phyloP scores from a whole-genome alignment of 2,113 vertebrate species.

The Chaetodon trifascialis region DNA sequence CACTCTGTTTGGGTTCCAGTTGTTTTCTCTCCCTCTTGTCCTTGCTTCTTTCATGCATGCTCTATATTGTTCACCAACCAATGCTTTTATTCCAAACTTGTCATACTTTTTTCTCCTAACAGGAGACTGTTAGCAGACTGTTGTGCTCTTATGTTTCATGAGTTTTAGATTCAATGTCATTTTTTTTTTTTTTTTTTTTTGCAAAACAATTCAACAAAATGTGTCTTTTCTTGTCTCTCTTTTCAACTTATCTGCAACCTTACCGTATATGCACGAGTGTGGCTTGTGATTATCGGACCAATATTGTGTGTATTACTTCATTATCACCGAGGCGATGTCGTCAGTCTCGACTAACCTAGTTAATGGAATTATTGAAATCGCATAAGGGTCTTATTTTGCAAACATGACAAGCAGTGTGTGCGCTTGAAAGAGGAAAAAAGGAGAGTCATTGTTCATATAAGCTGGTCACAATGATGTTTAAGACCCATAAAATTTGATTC shows the following conservation, averaged over 20 bases:
- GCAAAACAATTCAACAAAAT: not conserved
- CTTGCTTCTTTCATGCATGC: slow-evolving; percentile 34
- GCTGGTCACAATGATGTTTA: slow-evolving; percentile 77
- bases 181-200: too few species aligned
- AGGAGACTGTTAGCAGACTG: not conserved
- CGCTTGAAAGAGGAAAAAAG: slow-evolving; percentile 52
- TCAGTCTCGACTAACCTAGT: slow-evolving; percentile 50
- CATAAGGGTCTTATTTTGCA: slow-evolving; percentile 59
- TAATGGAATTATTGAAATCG: slow-evolving; percentile 69
- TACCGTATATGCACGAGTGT: not conserved
- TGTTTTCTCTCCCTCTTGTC: slow-evolving; percentile 25
- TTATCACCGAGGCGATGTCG: not conserved
- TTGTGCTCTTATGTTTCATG: not conserved
- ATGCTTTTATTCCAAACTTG: slow-evolving; percentile 33
- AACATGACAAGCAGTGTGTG: slow-evolving; percentile 49
- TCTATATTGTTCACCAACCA: slow-evolving; percentile 27
- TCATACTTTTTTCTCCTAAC: not conserved
- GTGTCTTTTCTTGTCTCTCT: not conserved
- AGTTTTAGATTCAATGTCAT: not conserved
- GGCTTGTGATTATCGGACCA: not conserved
- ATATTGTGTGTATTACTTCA: not conserved
- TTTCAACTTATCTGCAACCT: not conserved
- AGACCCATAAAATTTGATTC: slow-evolving; percentile 80
- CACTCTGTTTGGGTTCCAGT: slow-evolving; percentile 8
- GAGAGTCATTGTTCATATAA: slow-evolving; percentile 76